Evolutionary conservation across 2,797 vertebrate species (phyloP).

Genomic region (Hafferia zeledoni): DNA sequence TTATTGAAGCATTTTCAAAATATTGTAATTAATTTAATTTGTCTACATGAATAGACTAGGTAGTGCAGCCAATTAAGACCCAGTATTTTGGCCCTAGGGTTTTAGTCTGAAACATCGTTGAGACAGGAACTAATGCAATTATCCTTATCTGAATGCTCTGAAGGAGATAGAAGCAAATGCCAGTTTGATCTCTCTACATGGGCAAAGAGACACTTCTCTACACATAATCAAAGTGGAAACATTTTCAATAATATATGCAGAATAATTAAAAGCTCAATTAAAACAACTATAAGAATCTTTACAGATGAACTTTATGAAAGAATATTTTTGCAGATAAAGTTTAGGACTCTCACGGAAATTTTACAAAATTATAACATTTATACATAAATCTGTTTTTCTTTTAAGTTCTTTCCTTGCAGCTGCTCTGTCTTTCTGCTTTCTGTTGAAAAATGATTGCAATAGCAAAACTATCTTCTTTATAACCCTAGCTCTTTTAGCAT

Average conservation of each 20-base stretch:
- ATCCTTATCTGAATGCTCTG: constrained; percentile 60
- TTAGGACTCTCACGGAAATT: neutral
- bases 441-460: neutral
- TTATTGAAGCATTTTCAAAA: constrained; percentile 42
- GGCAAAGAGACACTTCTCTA: constrained; percentile 14
- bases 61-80: constrained; percentile 25
- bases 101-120: constrained; percentile 50
- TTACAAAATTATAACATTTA: neutral
- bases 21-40: constrained; percentile 69
- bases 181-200: constrained; percentile 37
- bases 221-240: constrained; percentile 52
- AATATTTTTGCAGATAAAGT: constrained; percentile 3
- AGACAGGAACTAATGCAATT: constrained; percentile 69
- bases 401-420: neutral
- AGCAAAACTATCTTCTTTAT: neutral
- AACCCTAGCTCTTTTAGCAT: neutral
- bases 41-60: constrained; percentile 32
- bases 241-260: constrained; percentile 31
- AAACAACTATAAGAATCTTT: constrained; percentile 6
- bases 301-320: constrained; percentile 22
- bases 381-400: neutral
- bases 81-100: constrained; percentile 26
- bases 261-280: constrained; percentile 64
- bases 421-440: neutral
- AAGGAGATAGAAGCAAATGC: constrained; percentile 54